phyloP scores from a whole-genome alignment of 2,797 vertebrate genomes.

The Enteromius unitaeniatus region DNA sequence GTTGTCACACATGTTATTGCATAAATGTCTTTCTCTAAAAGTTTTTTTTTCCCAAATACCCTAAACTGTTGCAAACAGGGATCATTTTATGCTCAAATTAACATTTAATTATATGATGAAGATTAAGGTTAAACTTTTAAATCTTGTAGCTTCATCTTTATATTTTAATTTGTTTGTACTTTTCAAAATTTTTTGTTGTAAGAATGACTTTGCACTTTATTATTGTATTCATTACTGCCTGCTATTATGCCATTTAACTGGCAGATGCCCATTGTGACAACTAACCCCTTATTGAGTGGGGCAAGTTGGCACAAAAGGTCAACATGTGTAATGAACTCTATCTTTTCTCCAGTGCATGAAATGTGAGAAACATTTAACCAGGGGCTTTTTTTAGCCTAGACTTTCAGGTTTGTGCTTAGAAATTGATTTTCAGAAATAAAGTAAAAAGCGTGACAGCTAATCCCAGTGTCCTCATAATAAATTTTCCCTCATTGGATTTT shows the following conservation, averaged over 20 bases:
- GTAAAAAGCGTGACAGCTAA: neutral
- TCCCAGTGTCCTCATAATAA: neutral
- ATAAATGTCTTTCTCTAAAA: neutral
- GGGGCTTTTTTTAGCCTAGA: neutral
- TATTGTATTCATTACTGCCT: neutral
- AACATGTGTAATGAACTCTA: neutral
- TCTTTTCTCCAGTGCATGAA: neutral
- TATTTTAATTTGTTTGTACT: neutral
- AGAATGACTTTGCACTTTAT: neutral
- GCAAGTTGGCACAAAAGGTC: constrained; percentile 6
- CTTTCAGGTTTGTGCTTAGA: neutral
- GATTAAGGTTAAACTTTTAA: neutral
- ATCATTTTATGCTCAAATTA: neutral
- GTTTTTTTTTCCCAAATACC: neutral
- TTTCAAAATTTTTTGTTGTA: neutral
- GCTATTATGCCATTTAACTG: neutral
- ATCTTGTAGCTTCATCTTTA: neutral
- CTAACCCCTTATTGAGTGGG: neutral
- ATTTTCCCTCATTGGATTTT: neutral
- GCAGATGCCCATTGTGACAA: neutral
- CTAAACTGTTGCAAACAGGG: neutral
- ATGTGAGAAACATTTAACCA: neutral
- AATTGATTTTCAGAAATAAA: neutral
- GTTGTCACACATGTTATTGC: neutral
- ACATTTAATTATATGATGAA: neutral